Evolutionary conservation across 2,113 vertebrate species (phyloP), one percentile per base, ranked within the genome.

Genomic region (Blennius ocellaris): DNA sequence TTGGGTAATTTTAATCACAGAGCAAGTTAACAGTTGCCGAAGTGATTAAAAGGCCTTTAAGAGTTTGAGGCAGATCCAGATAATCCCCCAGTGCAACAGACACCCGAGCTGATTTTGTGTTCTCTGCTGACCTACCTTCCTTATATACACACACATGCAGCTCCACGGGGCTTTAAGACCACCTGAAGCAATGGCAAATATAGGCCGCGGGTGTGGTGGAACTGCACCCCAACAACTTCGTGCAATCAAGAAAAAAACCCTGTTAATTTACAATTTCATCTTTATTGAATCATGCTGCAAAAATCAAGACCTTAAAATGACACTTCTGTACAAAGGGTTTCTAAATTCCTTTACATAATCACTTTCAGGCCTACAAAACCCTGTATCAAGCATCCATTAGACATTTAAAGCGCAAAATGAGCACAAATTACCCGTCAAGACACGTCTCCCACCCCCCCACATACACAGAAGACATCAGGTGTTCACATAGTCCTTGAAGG

Each of bases 241-340:
- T 4, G 12, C 45, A 48, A 15, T 14, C 14, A n/a, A 53, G 43
- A 11, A 11, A 11, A 57, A 15, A 14, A 12, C 39, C 21, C 14
- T 0, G 8, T 7, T 6, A 57, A 15, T 11, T 30, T 30, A 30
- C 30, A 79, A 36, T 11, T 62, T 8, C 71, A 68, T 5, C 47
- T 87, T 87, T 87, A 87, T 87, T 87, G 5, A 56, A 78, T 52
- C 21, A 30, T 30, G 21, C 64, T 82, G 73, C 50, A 82, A 78
- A 74, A 62, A 7, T 16, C 21, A 57, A 44, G 11, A 15, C 52
- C 41, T 73, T 63, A 79, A 79, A 72, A 47, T 44, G 47, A 68
- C 39, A 21, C 30, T 57, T 50, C 6, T 11, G 48, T 12, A 73
- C 30, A 61, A 69, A 61, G n/a, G n/a, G 12, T 7, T n/a, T 43